Conservation (phyloP, 2,888 invertebrate species). For the Panopea generosa region DNA sequence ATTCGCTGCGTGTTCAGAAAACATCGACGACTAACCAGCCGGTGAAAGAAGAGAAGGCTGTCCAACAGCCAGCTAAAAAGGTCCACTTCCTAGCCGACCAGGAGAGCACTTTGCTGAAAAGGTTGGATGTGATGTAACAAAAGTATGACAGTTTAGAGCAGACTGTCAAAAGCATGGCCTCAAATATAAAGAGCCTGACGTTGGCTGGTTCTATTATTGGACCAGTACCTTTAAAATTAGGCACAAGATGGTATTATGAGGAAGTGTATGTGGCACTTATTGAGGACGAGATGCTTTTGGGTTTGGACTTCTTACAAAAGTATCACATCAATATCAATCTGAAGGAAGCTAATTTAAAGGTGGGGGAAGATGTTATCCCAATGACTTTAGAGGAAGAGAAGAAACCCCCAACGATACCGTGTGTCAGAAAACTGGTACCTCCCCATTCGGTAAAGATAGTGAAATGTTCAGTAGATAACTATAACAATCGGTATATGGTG, state of each 20-base stretch:
- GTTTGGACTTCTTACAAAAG: conserved; percentile 37
- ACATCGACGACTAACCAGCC: too few species aligned
- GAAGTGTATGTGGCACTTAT: conserved; percentile 54
- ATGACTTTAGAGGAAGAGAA: too few species aligned
- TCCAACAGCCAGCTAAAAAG: too few species aligned
- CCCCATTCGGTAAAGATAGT: conserved; percentile 10
- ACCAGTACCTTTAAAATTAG: conserved; percentile 34
- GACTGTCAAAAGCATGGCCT: too few species aligned
- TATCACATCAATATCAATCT: conserved; percentile 18
- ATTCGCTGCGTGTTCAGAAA: too few species aligned
- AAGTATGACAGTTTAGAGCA: too few species aligned
- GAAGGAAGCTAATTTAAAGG: neutral
- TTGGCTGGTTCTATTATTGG: conserved; percentile 20
- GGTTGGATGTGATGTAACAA: too few species aligned
- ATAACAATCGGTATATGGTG: neutral
- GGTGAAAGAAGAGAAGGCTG: too few species aligned
- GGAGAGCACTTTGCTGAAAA: too few species aligned
- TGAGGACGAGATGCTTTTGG: conserved; percentile 54
- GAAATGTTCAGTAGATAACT: neutral
- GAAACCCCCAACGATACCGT: too few species aligned
- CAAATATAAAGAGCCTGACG: conserved; percentile 13
- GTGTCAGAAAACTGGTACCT: conserved; percentile 13
- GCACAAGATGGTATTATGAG: conserved; percentile 18
- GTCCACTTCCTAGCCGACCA: too few species aligned
- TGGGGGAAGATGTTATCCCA: neutral